Percentiles rank a stretch among this genome's conserved stretches.
Evolutionary conservation across 2,113 vertebrate species (phyloP).

Genomic region (Pagrus major): DNA sequence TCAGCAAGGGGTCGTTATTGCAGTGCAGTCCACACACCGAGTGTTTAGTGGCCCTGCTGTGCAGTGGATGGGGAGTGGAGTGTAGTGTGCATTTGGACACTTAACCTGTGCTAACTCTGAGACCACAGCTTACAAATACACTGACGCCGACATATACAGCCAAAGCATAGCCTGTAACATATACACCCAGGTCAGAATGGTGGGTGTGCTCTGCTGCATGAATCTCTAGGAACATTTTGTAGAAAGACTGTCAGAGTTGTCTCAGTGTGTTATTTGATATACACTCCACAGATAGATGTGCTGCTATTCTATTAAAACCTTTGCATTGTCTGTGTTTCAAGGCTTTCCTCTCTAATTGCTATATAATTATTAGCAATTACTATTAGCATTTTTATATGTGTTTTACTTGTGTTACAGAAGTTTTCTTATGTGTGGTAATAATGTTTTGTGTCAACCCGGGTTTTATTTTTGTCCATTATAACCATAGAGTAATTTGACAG

Average conservation of each 20-base stretch:
- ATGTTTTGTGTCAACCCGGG: background rate
- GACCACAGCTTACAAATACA: background rate
- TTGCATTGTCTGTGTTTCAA: background rate
- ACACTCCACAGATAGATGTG: background rate
- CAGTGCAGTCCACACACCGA: constrained; percentile 45
- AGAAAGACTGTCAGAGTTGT: background rate
- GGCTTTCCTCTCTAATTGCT: background rate
- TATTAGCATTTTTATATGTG: background rate
- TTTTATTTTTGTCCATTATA: too few relatives aligned
- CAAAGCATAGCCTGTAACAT: background rate
- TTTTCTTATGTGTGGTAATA: background rate
- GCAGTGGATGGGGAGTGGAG: constrained; percentile 36
- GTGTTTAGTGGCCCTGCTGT: constrained; percentile 51
- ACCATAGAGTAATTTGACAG: too few relatives aligned
- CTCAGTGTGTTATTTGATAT: background rate
- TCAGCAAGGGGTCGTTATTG: constrained; percentile 43
- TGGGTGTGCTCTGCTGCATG: background rate
- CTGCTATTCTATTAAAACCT: background rate
- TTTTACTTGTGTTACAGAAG: background rate
- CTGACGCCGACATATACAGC: background rate
- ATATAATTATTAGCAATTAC: too few relatives aligned
- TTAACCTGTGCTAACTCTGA: constrained; percentile 54
- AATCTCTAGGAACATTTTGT: background rate
- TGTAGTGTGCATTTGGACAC: constrained; percentile 37
- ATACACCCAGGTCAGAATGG: background rate